Conservation (phyloP, 2,888 invertebrate species). For the Epistrophella euchroma region DNA sequence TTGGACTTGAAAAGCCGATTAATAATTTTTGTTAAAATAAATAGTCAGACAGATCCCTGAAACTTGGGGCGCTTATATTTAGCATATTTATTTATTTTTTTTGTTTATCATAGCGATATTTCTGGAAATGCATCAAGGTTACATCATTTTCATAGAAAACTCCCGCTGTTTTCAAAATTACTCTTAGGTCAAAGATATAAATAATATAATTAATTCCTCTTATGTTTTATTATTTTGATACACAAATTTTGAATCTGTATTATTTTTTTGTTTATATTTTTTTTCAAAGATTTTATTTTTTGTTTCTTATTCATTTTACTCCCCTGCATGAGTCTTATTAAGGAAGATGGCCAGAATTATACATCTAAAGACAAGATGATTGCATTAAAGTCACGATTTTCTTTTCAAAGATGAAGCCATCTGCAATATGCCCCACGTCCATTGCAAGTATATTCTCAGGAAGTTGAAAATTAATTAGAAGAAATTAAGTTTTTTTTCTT, state of each 20-base stretch:
- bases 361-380: conserved; percentile 15
- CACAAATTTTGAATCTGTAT: neutral
- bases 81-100: too few relatives aligned
- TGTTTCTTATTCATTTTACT: neutral
- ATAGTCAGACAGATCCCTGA: too few relatives aligned
- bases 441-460: conserved; percentile 10
- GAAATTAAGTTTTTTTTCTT: conserved; percentile 29
- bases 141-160: neutral
- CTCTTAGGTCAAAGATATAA: neutral
- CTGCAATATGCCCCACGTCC: neutral
- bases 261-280: neutral
- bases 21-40: too few relatives aligned
- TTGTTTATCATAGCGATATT: too few relatives aligned
- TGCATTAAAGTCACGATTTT: conserved; percentile 61
- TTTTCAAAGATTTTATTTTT: conserved; percentile 48
- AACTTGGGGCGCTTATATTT: too few relatives aligned
- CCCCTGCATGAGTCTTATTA: neutral
- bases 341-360: conserved; percentile 3
- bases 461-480: conserved; percentile 54
- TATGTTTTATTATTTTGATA: neutral
- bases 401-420: conserved; percentile 19
- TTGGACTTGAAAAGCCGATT: neutral
- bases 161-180: neutral
- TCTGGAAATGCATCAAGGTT: too few relatives aligned
- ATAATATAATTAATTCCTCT: neutral